Conservation (phyloP, 2,888 invertebrate species). For the Drosophila imparisetae region DNA sequence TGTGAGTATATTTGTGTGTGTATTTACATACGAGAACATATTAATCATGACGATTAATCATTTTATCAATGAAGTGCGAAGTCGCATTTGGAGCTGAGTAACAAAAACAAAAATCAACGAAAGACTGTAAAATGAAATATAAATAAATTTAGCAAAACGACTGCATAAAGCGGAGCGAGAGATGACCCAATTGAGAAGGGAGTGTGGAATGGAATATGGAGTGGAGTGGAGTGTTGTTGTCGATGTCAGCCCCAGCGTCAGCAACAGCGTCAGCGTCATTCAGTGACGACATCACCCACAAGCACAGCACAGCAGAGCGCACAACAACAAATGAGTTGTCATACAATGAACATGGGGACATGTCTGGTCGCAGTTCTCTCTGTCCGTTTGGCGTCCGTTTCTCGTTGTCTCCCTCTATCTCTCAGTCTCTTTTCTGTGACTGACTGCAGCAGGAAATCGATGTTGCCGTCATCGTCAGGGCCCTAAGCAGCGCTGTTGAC, state of each 20-base stretch:
- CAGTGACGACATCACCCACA: conserved; percentile 76
- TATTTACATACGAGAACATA: conserved; percentile 17
- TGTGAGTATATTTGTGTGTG: not conserved
- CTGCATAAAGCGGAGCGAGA: conserved; percentile 15
- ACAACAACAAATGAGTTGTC: conserved; percentile 72
- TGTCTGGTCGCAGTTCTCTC: conserved; percentile 14
- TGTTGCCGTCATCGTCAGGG: conserved; percentile 27
- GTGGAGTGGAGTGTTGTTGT: conserved; percentile 7
- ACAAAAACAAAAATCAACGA: conserved; percentile 21
- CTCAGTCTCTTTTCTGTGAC: conserved; percentile 6
- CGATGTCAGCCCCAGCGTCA: conserved; percentile 6
- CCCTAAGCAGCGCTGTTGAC: conserved; percentile 35
- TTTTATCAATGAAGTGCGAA: conserved; percentile 81
- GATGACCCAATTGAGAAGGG: conserved; percentile 69
- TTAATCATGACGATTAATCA: conserved; percentile 74
- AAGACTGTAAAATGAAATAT: conserved; percentile 15
- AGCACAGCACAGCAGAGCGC: conserved; percentile 9
- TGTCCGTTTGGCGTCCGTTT: conserved; percentile 7
- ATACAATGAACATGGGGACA: conserved; percentile 50
- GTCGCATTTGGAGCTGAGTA: conserved; percentile 35
- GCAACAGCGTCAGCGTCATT: conserved; percentile 44
- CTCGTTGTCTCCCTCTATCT: not conserved
- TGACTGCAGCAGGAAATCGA: conserved; percentile 69
- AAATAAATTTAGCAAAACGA: conserved; percentile 35
- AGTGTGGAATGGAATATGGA: conserved; percentile 17